Base-by-base conservation (phyloP, 2,797 vertebrate genomes). In the Rallus crepitans region DNA sequence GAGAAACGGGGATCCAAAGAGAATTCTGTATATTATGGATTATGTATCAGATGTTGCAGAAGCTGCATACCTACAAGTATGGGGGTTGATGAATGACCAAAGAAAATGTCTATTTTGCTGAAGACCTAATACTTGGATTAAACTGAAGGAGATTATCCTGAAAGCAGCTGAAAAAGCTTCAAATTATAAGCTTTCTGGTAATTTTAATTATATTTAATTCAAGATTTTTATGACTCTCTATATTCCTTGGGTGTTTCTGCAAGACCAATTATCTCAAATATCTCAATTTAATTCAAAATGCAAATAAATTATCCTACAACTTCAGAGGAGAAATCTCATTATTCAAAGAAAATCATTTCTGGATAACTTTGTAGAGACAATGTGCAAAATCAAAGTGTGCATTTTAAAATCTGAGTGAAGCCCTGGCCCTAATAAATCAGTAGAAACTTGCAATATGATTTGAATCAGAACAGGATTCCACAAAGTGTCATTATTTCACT, bases 231-330 rank as follows among this genome's bases (percentile, higher is more conserved):
- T 57, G 12, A 35, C 48, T 87, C 64, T 86, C 88, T 90, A 48
- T 87, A 93, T 92, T 93, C 80, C 33, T 87, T 72, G 52, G 14
- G 25, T 89, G 60, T 76, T 92, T 90, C 60, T 73, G 39, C 81
- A 87, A 89, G 81, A 64, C 84, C 3, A 90, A 57, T 93, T 90
- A 89, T 87, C 69, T 90, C 45, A 90, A 88, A 88, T 72, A 93
- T 91, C 83, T 88, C 57, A 90, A 70, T 76, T 90, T 82, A 92
- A 93, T 86, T 92, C 47, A 77, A 95, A 97, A 92, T 84, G 70
- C 73, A 95, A 92, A 95, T 92, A 91, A 76, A 92, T 90, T 94
- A 90, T 89, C 39, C 19, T 53, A 82, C 6, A 5, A 79, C 77
- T 92, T 95, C 81, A 80, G 73, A 88, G 53, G 61, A 82, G 40